Base-by-base conservation (phyloP, 2,888 invertebrate species). In the Ischnus inquisitorius region DNA sequence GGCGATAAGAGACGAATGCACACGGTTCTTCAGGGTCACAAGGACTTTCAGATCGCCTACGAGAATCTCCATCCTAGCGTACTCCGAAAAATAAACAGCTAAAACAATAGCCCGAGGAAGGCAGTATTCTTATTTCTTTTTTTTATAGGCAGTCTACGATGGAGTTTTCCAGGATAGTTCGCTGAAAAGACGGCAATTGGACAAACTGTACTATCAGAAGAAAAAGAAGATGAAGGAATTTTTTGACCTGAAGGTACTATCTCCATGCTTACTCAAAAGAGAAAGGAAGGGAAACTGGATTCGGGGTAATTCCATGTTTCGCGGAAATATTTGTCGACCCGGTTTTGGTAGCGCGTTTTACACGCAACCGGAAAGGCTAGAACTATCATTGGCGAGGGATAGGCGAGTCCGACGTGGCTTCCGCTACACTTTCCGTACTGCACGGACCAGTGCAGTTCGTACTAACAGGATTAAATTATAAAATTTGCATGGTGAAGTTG, bases 121-220 rank as follows among this genome's bases (percentile, higher is more conserved):
- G 34, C 8, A 57, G 41, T 60, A 43, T 34, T 46, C 46, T 46
- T 28, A 46, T 43, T 68, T 57, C 43, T 67, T 92, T n/a, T 94
- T 41, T 91, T 57, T n/a, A 1, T 43, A 96, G 96, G 95, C 94
- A 93, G 95, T 96, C 25, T 93, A 95, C 79, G 95, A 95, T 69
- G 95, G 94, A 84, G 94, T 96, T 51, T 94, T 95, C 85, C 96
- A 96, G 90, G 95, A 95, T 85, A 96, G 95, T 90, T 95, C 95
- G 83, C 94, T 95, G 71, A 95, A 95, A 88, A 94, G 95, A 64
- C 96, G 96, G 89, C 95, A 95, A 85, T 92, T 96, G 34, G 96
- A 96, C 88, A 94, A 95, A 82, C 94, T 96, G 22, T 92, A 94
- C 85, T 96, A 95, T 81, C 94, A 94, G 14, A 95, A 96, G 91